These are phyloP conservation scores for Zapus hudsonius DNA, from an alignment of 2,113 vertebrate genomes.

Conservation along the genomic window DNA sequence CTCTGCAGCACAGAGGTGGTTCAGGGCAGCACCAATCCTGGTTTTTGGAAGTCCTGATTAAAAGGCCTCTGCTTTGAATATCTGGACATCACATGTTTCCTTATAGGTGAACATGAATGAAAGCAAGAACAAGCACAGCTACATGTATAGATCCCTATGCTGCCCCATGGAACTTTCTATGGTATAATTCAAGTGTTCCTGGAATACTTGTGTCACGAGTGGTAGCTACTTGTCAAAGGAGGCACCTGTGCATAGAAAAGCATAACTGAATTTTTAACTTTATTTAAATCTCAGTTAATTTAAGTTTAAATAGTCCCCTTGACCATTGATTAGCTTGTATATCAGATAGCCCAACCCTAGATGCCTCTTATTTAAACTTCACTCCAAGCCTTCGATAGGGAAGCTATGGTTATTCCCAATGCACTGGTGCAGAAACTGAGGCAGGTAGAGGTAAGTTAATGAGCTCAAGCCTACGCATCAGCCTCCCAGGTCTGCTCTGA, in stretches of 20 bases:
- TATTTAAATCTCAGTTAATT: slow-evolving; percentile 1
- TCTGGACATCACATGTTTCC: background rate
- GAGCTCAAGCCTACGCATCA: background rate
- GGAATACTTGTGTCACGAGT: fast-evolving
- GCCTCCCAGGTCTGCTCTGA: background rate
- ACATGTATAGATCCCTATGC: fast-evolving
- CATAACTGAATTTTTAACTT: background rate
- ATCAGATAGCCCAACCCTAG: background rate
- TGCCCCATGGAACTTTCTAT: background rate
- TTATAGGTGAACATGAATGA: background rate
- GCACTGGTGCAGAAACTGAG: slow-evolving; percentile 2
- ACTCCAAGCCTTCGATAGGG: background rate
- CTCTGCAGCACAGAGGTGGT: background rate
- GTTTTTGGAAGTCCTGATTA: background rate
- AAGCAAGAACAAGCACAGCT: background rate
- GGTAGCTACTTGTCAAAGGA: fast-evolving
- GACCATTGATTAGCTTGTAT: background rate
- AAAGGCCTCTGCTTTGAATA: background rate
- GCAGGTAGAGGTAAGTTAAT: background rate
- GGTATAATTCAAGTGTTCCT: fast-evolving
- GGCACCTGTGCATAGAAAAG: background rate
- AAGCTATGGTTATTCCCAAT: background rate
- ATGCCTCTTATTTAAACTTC: background rate
- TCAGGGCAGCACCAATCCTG: background rate
- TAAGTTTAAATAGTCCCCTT: background rate